Conservation (phyloP, 2,113 vertebrate species). For the Aphyosemion australe region DNA sequence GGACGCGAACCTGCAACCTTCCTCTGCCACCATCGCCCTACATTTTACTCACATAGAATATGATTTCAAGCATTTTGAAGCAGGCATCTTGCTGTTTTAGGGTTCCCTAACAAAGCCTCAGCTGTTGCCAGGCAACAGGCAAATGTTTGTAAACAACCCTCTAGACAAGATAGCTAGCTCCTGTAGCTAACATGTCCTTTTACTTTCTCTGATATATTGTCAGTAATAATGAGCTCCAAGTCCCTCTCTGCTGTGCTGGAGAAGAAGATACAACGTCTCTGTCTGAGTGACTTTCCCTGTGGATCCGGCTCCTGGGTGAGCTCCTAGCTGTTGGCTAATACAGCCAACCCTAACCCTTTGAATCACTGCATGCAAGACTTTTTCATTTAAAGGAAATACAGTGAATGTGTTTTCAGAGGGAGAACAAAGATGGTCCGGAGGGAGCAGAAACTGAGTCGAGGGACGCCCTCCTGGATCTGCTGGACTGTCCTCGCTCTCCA, state of each 20-base stretch:
- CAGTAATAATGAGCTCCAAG: conserved; percentile 35
- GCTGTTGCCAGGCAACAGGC: conserved; percentile 65
- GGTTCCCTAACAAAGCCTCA: neutral
- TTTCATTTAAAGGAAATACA: neutral
- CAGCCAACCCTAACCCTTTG: too few relatives aligned
- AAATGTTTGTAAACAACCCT: conserved; percentile 33
- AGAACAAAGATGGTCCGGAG: fast-evolving
- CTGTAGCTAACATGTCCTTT: neutral
- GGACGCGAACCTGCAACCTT: too few relatives aligned
- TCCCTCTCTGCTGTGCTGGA: conserved; percentile 69
- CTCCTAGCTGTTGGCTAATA: neutral
- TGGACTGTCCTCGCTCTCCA: conserved; percentile 77
- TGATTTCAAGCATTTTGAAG: neutral
- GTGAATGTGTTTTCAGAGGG: conserved; percentile 62
- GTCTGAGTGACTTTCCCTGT: conserved; percentile 84
- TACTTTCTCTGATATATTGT: neutral
- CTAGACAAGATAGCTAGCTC: neutral
- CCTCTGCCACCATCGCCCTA: too few relatives aligned
- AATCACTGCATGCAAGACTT: neutral
- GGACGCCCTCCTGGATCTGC: conserved; percentile 73
- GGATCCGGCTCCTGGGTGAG: conserved; percentile 85
- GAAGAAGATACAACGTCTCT: conserved; percentile 73
- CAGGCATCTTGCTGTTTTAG: neutral
- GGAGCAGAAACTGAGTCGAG: conserved; percentile 58
- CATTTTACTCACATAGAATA: too few relatives aligned